Evolutionary conservation across 2,113 vertebrate genomes (phyloP), one percentile per base, ranked within the genome.

Genomic region (Platycercus adscitus): DNA sequence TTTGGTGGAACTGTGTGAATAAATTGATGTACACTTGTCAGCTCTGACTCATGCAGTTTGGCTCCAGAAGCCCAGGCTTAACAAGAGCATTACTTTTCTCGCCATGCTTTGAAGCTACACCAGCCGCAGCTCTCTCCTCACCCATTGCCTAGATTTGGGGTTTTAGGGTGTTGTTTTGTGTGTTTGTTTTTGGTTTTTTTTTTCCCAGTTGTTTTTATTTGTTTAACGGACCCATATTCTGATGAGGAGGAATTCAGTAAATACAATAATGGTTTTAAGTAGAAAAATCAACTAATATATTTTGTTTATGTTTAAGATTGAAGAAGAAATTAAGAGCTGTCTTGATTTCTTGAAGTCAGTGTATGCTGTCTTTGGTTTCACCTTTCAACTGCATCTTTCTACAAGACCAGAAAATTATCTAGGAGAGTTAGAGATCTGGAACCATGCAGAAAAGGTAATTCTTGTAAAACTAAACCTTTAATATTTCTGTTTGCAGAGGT

Each of bases 301-400:
- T 70, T 86, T 85, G 23, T 35, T 98, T 70, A 24, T 2, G 7
- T 98, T 97, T 90, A 97, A 99, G 99, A 99, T 99, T 15, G 98
- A 99, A 97, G 97, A 98, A 6, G 99, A 99, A 97, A 99, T 99
- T 93, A 98, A 99, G 77, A 98, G 98, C 23, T 99, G 99, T 80
- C 97, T 99, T 91, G 98, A 99, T 88, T 99, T 99, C 97, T 92
- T 99, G 71, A 98, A 98, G 72, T 98, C 98, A 13, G 98, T 99
- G 35, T 99, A 99, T 65, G 83, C 98, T 20, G 97, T 98, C 7
- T 99, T 99, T 72, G 99, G 99, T 50, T 99, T 99, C 95, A 99
- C 99, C 78, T 99, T 99, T 97, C 99, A 99, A 97, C 97, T 99
- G 26, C 89, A 98, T 92, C 98, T 99, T 73, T 99, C 99, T 49